phyloP scores from a whole-genome alignment of 1,140 invertebrate species.

The Pseudomyrmex concolor region DNA sequence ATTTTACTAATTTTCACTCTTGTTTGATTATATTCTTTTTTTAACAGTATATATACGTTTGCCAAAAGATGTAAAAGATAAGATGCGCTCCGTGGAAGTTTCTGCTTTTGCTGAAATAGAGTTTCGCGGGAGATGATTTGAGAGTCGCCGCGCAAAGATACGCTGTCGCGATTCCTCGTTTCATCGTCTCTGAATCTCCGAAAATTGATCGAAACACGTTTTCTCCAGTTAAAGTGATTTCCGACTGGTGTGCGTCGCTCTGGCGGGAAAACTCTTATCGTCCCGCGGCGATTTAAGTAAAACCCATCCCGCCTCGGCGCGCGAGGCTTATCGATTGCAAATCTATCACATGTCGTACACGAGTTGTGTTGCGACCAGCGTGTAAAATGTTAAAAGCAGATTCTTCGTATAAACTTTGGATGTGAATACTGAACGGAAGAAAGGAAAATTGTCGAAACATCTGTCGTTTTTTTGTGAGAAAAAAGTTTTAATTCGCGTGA shows the following conservation, averaged over 20 bases:
- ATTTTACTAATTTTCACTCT: background rate
- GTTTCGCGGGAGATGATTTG: slow-evolving; percentile 5
- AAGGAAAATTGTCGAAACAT: too few species aligned
- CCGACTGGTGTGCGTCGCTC: slow-evolving; percentile 18
- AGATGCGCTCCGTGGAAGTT: background rate
- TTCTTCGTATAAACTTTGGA: background rate
- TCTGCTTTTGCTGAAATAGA: background rate
- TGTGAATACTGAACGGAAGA: background rate
- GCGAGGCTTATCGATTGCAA: slow-evolving; percentile 34
- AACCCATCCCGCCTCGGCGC: slow-evolving; percentile 13
- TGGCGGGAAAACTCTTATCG: slow-evolving; percentile 45
- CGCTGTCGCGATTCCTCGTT: slow-evolving; percentile 14
- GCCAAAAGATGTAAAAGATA: background rate
- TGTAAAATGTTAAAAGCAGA: background rate
- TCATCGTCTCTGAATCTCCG: slow-evolving; percentile 8
- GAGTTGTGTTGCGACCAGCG: background rate
- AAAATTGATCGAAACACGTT: slow-evolving; percentile 39
- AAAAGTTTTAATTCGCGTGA: slow-evolving; percentile 70
- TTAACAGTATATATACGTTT: background rate
- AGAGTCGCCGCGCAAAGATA: background rate
- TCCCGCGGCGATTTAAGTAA: slow-evolving; percentile 26
- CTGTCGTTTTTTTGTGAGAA: background rate
- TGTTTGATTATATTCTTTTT: background rate
- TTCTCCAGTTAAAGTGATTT: slow-evolving; percentile 32
- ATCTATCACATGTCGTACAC: slow-evolving; percentile 5